Conservation (phyloP, 2,888 invertebrate genomes). For the Aproaerema taeniolella region DNA sequence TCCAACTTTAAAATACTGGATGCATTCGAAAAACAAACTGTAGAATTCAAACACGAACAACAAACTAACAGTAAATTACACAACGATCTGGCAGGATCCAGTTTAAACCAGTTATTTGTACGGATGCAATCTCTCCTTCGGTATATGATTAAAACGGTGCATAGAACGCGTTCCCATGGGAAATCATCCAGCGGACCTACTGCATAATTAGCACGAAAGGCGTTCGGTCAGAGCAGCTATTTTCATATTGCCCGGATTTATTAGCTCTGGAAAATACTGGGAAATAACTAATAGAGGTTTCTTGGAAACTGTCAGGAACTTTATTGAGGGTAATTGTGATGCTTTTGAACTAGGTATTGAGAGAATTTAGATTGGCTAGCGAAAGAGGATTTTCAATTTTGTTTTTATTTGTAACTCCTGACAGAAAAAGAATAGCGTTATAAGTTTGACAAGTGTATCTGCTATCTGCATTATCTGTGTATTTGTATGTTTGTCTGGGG, state of each 20-base stretch:
- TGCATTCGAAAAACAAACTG: slow-evolving; percentile 45
- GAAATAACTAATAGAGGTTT: background rate
- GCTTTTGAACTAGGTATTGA: too few relatives aligned
- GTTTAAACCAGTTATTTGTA: slow-evolving; percentile 49
- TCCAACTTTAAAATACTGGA: slow-evolving; percentile 12
- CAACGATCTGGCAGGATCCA: slow-evolving; percentile 38
- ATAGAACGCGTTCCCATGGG: slow-evolving; percentile 64
- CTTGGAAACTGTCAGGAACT: too few relatives aligned
- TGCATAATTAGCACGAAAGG: slow-evolving; percentile 71
- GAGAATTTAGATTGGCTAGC: too few relatives aligned
- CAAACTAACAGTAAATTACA: slow-evolving; percentile 62
- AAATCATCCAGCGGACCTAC: slow-evolving; percentile 69
- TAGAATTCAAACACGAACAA: slow-evolving; percentile 45
- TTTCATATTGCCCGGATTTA: slow-evolving; percentile 23
- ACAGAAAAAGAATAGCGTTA: too few relatives aligned
- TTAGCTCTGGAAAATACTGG: background rate
- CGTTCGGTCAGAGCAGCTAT: slow-evolving; percentile 34
- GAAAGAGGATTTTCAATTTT: too few relatives aligned
- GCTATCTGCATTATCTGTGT: too few relatives aligned
- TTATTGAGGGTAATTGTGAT: too few relatives aligned
- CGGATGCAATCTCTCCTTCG: slow-evolving; percentile 66
- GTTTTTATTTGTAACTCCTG: too few relatives aligned
- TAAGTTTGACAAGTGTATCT: too few relatives aligned
- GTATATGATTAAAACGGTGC: slow-evolving; percentile 74
- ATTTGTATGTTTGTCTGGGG: too few relatives aligned